These are phyloP conservation scores for Drosophila sturtevanti DNA, from an alignment of 1,140 invertebrate genomes.

Conservation along the genomic window DNA sequence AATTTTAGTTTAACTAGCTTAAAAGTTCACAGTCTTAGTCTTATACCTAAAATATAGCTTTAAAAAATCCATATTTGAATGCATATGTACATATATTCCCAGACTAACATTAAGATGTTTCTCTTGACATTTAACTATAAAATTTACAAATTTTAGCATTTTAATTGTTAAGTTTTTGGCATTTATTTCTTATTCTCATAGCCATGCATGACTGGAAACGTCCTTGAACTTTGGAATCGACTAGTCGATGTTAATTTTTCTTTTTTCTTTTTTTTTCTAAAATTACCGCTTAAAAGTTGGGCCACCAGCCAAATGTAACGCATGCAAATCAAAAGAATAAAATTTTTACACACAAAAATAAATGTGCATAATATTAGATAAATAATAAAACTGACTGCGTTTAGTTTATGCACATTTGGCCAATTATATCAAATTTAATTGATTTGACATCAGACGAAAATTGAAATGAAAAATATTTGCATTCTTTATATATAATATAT, in stretches of 20 bases:
- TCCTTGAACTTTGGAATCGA: slow-evolving; percentile 42
- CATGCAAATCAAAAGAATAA: slow-evolving; percentile 7
- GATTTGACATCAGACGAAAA: slow-evolving; percentile 30
- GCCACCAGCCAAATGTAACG: slow-evolving; percentile 24
- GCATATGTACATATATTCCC: background rate
- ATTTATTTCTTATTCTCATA: background rate
- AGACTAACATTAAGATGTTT: slow-evolving; percentile 14
- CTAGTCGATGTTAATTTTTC: too few relatives aligned
- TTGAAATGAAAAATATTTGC: slow-evolving; percentile 19
- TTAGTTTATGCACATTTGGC: slow-evolving; percentile 36
- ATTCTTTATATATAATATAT: too few relatives aligned
- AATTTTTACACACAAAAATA: background rate
- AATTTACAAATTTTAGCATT: background rate
- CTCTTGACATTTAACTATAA: background rate
- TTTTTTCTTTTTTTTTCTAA: too few relatives aligned
- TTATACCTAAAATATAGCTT: too few relatives aligned
- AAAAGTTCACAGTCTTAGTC: too few relatives aligned
- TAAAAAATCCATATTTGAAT: background rate
- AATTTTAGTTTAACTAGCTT: too few relatives aligned
- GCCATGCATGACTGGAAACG: slow-evolving; percentile 25
- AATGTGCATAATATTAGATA: slow-evolving; percentile 13
- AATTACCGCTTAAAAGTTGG: slow-evolving; percentile 32
- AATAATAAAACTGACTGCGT: slow-evolving; percentile 16
- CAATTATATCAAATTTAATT: slow-evolving; percentile 70
- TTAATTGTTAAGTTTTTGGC: slow-evolving; percentile 1